These are phyloP conservation scores for Manacus vitellinus DNA, from an alignment of 2,113 vertebrate species.

Conservation along the genomic window DNA sequence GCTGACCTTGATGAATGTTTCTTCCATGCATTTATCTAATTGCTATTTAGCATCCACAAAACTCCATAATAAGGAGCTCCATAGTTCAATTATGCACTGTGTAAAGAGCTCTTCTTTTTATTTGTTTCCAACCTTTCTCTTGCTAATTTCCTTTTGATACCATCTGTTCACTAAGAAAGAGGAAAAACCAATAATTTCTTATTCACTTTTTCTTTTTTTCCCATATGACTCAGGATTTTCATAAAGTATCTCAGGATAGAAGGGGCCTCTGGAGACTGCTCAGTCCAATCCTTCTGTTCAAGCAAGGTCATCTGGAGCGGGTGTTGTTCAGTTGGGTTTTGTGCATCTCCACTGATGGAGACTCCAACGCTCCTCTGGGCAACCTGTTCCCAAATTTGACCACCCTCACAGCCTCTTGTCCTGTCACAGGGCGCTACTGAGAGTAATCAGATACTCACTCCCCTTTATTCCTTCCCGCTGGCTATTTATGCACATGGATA, in stretches of 20 bases:
- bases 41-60: not conserved
- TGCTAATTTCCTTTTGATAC: not conserved
- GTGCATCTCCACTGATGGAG: not conserved
- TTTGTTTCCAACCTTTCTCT: not conserved
- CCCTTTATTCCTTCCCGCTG: not conserved
- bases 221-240: not conserved
- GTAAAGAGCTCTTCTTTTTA: not conserved
- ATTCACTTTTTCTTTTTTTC: not conserved
- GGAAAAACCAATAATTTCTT: not conserved
- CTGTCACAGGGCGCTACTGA: not conserved
- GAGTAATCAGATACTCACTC: not conserved
- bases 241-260: not conserved
- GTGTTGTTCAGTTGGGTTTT: not conserved
- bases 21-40: not conserved
- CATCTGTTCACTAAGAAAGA: not conserved
- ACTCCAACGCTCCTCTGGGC: not conserved
- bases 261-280: rapidly evolving
- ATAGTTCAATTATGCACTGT: not conserved
- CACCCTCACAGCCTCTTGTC: not conserved
- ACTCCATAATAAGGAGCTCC: not conserved
- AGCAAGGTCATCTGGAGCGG: not conserved
- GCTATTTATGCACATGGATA: rapidly evolving
- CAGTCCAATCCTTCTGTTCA: not conserved
- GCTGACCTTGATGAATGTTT: slow-evolving; percentile 1
- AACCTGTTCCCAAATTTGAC: not conserved